Base-by-base conservation (phyloP, 2,113 vertebrate species). In the Callorhinus ursinus region DNA sequence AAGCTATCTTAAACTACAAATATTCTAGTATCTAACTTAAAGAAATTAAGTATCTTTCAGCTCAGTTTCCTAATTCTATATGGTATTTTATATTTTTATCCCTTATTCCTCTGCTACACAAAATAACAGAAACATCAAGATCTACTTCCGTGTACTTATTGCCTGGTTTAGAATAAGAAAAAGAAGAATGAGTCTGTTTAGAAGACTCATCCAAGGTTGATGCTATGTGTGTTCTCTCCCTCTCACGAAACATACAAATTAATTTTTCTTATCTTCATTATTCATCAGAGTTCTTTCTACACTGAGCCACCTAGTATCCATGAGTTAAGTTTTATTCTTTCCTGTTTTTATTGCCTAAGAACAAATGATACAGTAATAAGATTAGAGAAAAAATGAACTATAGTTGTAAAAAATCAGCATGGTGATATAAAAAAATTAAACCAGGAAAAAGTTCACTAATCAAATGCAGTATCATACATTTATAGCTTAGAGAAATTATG, bases 401-500 rank as follows among this genome's bases (percentile, higher is more conserved):
- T 24, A 61, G 22, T 19, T 96, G 8, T 88, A 93, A 85, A 88
- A 84, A 88, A 39, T 82, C 49, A 96, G 39, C 53, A 71, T 24
- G 42, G 51, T 71, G 8, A 84, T 1, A 86, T 0, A 93, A 31
- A 67, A 31, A 84, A 82, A 72, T 53, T 49, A 77, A 90, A 63
- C 19, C 31, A 72, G 22, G 16, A 61, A 80, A 95, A 88, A 59
- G 61, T 90, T 94, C 11, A 63, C 80, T 92, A 83, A 88, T 59
- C 0, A 71, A 89, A 28, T n/a, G 10, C 15, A 90, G 31, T 74
- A 83, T 16, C 7, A 89, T 46, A 88, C 69, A 92, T 82, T 13
- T 80, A 3, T 31, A 91, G 5, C 42, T 88, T 71, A 88, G 5
- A 91, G 4, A 96, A 94, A 95, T 89, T 69, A 97, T 69, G 22